Conservation (phyloP, 2,888 invertebrate species). For the Athripsodes cinereus region DNA sequence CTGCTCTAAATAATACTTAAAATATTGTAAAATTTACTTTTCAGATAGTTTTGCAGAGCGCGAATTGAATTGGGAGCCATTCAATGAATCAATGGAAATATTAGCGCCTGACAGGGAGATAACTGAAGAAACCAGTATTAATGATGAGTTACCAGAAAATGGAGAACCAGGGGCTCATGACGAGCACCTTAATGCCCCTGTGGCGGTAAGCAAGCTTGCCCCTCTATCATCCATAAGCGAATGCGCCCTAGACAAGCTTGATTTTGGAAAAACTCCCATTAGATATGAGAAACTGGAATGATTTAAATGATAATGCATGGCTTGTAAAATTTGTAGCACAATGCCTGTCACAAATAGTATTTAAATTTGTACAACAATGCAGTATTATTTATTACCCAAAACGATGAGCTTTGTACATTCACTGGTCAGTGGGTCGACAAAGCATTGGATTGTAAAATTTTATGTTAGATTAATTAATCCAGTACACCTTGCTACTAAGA, state of each 20-base stretch:
- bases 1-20: too few relatives aligned
- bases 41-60: slow-evolving; percentile 48
- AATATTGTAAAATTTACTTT: too few relatives aligned
- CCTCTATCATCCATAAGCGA: slow-evolving; percentile 51
- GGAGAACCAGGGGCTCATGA: slow-evolving; percentile 30
- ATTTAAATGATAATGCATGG: not conserved
- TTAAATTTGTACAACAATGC: too few relatives aligned
- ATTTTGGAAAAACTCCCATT: slow-evolving; percentile 24
- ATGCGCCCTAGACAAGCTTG: slow-evolving; percentile 35
- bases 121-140: slow-evolving; percentile 33
- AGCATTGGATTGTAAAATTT: too few relatives aligned
- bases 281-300: slow-evolving; percentile 12
- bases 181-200: slow-evolving; percentile 28
- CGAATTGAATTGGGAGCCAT: slow-evolving; percentile 53
- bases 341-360: too few relatives aligned
- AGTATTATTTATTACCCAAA: too few relatives aligned
- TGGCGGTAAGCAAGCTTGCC: slow-evolving; percentile 49
- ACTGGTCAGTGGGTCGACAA: too few relatives aligned
- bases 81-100: slow-evolving; percentile 45
- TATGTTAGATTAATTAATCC: too few relatives aligned
- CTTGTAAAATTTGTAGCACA: not conserved
- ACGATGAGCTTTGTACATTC: too few relatives aligned
- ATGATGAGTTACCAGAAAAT: slow-evolving; percentile 27
- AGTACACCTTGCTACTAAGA: too few relatives aligned
- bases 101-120: slow-evolving; percentile 36